A percentile compares a stretch with the other conserved stretches of the same genome.
Evolutionary conservation across 1,140 invertebrate genomes (phyloP).

Genomic region (Solenopsis fugax): DNA sequence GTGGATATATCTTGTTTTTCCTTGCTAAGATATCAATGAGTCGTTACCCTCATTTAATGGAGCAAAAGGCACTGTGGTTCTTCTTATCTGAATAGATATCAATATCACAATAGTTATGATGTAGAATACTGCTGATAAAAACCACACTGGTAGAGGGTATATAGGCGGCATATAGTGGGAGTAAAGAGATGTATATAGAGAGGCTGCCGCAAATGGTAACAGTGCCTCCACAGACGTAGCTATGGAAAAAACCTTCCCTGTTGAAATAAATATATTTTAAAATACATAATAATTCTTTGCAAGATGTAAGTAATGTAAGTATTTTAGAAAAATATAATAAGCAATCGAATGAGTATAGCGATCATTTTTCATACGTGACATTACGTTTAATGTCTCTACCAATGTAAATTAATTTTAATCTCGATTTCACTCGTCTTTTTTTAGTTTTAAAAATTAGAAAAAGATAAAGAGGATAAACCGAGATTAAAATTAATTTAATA

Average conservation of each 20-base stretch:
- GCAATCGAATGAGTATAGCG: no score
- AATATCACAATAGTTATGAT: slow-evolving; percentile 74
- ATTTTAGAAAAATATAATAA: background rate
- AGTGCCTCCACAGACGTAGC: slow-evolving; percentile 89
- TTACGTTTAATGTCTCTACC: no score
- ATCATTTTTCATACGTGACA: no score
- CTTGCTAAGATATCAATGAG: slow-evolving; percentile 5
- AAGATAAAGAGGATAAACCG: no score
- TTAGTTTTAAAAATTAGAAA: no score
- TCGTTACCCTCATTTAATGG: slow-evolving; percentile 37
- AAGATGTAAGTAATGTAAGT: background rate
- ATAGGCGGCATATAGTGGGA: slow-evolving; percentile 77
- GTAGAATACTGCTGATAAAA: slow-evolving; percentile 78
- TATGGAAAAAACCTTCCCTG: slow-evolving; percentile 89
- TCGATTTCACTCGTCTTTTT: no score
- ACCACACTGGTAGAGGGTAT: slow-evolving; percentile 82
- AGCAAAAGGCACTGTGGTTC: slow-evolving; percentile 12
- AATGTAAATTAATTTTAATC: no score
- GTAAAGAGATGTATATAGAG: slow-evolving; percentile 89
- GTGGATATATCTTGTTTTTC: background rate
- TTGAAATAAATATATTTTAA: slow-evolving; percentile 42
- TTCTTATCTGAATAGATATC: slow-evolving; percentile 70
- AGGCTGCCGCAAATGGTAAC: slow-evolving; percentile 87
- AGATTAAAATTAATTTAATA: no score
- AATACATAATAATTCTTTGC: background rate